Evolutionary conservation across 2,888 invertebrate species (phyloP), one percentile per base, ranked within the genome.

Genomic region (Drosophila fulvimacula): DNA sequence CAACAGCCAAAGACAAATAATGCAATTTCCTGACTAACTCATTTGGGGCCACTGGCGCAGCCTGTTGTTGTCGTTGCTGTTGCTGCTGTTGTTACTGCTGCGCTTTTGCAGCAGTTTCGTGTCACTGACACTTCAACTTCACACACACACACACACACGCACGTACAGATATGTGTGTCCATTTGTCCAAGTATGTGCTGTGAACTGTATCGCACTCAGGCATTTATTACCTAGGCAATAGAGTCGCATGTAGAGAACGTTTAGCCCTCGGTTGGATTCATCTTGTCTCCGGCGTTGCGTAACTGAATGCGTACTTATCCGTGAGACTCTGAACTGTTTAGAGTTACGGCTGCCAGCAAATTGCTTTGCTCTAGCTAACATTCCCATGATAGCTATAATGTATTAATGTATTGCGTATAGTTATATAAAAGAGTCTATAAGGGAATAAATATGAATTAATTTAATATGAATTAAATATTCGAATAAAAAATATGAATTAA

Each of bases 1-100:
- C 78, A 73, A 79, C 71, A 71, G 69, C 77, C 75, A 81, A 82
- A 86, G 87, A 88, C 90, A 81, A 89, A 90, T 87, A 86, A 88
- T 87, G 90, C 81, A 88, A 83, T 86, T 81, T 88, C 81, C 90
- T 70, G 82, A 73, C 77, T 79, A 86, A 89, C 88, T 89, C 87
- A 82, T 89, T 89, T 88, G 80, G 81, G 79, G 70, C 56, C 72
- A 61, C 70, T 67, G 63, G 52, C 61, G 61, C 62, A 64, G 57
- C n/a, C n/a, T n/a, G n/a, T n/a, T n/a, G n/a, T 59, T 34, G 53
- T 55, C 44, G 27, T 48, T 17, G 30, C 5, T n/a, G 10, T 10
- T 53, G 41, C 17, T 42, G 46, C 34, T 38, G 53, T 46, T 44
- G 58, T 46, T 55, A 46, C 27, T 41, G 44, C 48, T 52, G 59